Percentiles rank a stretch among this genome's conserved stretches.
phyloP scores from a whole-genome alignment of 2,888 invertebrate genomes.

The Platycheirus albimanus region DNA sequence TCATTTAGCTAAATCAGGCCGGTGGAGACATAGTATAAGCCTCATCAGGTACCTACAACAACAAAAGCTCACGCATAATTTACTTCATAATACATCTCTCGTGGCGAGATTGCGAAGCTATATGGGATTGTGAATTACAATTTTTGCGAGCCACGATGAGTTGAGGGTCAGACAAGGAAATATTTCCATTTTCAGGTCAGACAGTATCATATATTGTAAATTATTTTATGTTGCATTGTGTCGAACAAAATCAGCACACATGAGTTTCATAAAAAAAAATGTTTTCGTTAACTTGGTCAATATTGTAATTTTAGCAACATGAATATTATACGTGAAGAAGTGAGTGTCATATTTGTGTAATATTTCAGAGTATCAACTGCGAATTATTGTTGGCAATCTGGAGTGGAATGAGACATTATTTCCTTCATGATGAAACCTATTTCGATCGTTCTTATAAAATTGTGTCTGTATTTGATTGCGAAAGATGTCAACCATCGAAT shows the following conservation, averaged over 20 bases:
- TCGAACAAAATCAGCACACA: constrained; percentile 19
- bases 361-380: too few relatives aligned
- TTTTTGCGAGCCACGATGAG: constrained; percentile 45
- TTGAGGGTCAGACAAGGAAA: constrained; percentile 61
- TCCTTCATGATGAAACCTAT: too few relatives aligned
- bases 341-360: constrained; percentile 4
- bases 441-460: too few relatives aligned
- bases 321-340: constrained; percentile 2
- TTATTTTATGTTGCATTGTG: too few relatives aligned
- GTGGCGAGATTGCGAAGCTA: too few relatives aligned
- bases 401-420: too few relatives aligned
- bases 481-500: too few relatives aligned
- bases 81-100: constrained; percentile 3
- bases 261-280: constrained; percentile 25
- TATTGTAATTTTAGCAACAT: constrained; percentile 35
- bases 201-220: too few relatives aligned
- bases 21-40: too few relatives aligned
- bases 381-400: too few relatives aligned
- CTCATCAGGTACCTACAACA: constrained; percentile 13
- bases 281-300: constrained; percentile 31
- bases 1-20: too few relatives aligned
- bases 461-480: too few relatives aligned
- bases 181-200: constrained; percentile 52
- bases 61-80: constrained; percentile 26
- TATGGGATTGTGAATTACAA: constrained; percentile 37